Evolutionary conservation across 2,888 invertebrate genomes (phyloP), one percentile per base, ranked within the genome.

Genomic region (Eulithis prunata): DNA sequence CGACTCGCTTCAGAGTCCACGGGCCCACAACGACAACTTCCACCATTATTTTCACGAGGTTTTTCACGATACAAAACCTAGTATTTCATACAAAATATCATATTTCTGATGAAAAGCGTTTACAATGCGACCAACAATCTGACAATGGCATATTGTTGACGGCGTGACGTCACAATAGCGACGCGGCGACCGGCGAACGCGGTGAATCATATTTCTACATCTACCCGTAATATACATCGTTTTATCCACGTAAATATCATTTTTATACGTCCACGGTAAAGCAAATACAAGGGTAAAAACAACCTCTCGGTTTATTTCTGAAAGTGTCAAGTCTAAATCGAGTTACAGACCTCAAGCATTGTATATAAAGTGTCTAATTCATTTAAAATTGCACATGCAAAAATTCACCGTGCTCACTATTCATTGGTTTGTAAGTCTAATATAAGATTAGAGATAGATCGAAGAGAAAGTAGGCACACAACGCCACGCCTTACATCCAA

Each of bases 51-150:
- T 32, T 41, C 28, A 36, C 43, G 47, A 57, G 51, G 43, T 51
- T 57, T 36, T 32, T 41, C 28, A 36, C 43, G 47, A 57, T 56
- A 49, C 55, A 55, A 43, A 43, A 32, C 13, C 51, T 12, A 28
- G 36, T 7, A 57, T 54, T 54, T 62, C 47, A 51, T 57, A 60
- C 55, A 64, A 74, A 68, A 75, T 73, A 75, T 78, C 65, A 60
- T 75, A 76, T 78, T 82, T 80, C 75, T 81, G 79, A 81, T 81
- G 76, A 80, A 76, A 78, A 74, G 64, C 64, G 49, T 49, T 75
- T 68, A 71, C 71, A 74, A 73, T 71, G 62, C 62, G 58, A 59
- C 59, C 67, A 64, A 70, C 70, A 62, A 64, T 68, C 62, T 57
- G 74, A 71, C 72, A 76, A 76, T 69, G 53, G 56, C 64, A 69